Evolutionary conservation across 2,888 invertebrate genomes (phyloP).

Genomic region (Pristionchus fissidentatus): DNA sequence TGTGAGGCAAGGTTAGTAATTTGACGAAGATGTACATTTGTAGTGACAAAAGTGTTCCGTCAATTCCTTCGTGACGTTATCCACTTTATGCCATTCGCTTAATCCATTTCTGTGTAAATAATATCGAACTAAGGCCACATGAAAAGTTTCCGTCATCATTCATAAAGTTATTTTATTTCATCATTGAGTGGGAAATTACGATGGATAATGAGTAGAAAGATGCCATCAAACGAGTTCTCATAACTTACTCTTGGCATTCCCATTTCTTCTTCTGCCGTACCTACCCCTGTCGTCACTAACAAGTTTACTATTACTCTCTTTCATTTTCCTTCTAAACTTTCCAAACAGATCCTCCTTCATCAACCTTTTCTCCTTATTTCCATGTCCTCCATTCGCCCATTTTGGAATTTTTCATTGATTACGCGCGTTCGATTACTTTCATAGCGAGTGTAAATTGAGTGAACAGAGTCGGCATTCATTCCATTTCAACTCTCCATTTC

Average conservation of each 20-base stretch:
- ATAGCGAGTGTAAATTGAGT: background rate
- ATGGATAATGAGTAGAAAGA: background rate
- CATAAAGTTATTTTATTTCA: background rate
- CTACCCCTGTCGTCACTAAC: slow-evolving; percentile 39
- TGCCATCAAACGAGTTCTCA: background rate
- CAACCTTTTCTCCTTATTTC: background rate
- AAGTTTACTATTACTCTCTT: slow-evolving; percentile 15
- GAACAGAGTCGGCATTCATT: background rate
- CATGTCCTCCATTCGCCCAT: too few species aligned
- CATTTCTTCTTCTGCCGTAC: background rate
- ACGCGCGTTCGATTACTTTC: background rate
- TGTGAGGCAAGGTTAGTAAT: too few species aligned
- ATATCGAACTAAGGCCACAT: background rate
- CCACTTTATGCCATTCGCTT: too few species aligned
- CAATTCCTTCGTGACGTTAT: too few species aligned
- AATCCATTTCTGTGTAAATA: background rate
- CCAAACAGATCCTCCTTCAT: slow-evolving; percentile 8
- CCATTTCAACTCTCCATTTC: background rate
- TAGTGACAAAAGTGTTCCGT: too few species aligned
- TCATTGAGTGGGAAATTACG: background rate
- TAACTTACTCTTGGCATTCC: background rate
- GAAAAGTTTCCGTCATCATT: background rate
- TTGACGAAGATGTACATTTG: too few species aligned
- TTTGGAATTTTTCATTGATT: background rate
- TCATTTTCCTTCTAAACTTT: background rate